Conservation (phyloP, 2,797 vertebrate genomes). For the Xenopus petersii region DNA sequence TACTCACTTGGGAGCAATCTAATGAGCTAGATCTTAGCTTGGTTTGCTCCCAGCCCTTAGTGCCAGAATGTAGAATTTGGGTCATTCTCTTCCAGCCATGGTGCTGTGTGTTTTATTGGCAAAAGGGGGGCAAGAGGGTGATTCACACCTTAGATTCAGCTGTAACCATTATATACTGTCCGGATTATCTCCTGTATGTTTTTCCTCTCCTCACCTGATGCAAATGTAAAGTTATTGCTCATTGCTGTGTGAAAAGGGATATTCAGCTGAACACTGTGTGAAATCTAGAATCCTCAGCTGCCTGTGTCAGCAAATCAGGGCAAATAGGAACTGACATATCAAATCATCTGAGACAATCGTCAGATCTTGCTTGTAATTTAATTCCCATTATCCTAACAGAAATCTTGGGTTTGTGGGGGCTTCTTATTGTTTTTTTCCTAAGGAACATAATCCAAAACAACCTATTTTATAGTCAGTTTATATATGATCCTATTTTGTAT, state of each 20-base stretch:
- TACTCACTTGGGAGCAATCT: no score
- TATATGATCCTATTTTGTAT: no score
- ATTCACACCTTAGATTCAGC: neutral
- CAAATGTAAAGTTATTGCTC: constrained; percentile 28
- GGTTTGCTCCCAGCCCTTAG: no score
- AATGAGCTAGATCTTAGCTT: no score
- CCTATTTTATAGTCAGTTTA: no score
- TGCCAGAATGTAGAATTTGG: no score
- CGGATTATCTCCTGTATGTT: neutral
- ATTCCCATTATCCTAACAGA: neutral
- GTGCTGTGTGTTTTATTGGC: neutral
- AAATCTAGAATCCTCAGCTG: neutral
- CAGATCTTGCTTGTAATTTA: neutral
- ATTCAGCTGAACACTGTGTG: constrained; percentile 4
- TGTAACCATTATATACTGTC: neutral
- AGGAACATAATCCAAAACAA: no score
- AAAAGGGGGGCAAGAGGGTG: neutral
- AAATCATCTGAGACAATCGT: neutral
- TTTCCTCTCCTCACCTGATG: constrained; percentile 5
- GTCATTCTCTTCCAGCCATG: no score
- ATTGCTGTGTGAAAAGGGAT: constrained; percentile 12
- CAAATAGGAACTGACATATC: neutral
- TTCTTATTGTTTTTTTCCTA: no score
- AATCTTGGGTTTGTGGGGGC: neutral
- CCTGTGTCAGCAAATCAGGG: neutral